Base-by-base conservation (phyloP, 2,888 invertebrate species). In the Chrysotoxum bicinctum region DNA sequence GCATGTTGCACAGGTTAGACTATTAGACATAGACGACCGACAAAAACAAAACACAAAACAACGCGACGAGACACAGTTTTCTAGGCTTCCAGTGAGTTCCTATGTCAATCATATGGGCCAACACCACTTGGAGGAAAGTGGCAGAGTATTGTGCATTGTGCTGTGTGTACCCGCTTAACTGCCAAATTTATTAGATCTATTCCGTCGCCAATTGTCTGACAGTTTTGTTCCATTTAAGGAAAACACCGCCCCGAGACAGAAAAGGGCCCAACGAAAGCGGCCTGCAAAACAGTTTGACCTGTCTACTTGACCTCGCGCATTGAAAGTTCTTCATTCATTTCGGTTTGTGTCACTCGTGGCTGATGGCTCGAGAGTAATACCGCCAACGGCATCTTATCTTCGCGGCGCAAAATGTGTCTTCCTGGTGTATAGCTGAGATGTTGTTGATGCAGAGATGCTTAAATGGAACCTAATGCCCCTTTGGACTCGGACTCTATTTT, bases 161-260 rank as follows among this genome's bases (percentile, higher is more conserved):
- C 62, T 84, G 85, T 69, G 81, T 85, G 14, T 68, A 73, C 40
- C 56, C 76, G 81, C 68, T 73, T 76, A 81, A 73, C 73, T 81
- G 80, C 76, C 85, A 85, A 85, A 85, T 81, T 66, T 77, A 60
- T 77, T 62, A 58, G 68, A 85, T 73, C 77, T 81, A 68, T 76
- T 66, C 40, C 50, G 81, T 85, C 81, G 72, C 85, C 85, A 81
- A 85, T 85, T 81, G 62, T 76, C 54, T 37, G 85, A 70, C 72
- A 80, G 75, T 60, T 26, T 56, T 45, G 69, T 32, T 68, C 85
- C 81, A 66, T 76, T 76, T 62, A 77, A 75, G 75, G 81, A 54
- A 37, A 43, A 12, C 60, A 66, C 30, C 75, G 5, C 30, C 43
- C 43, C 26, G 19, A 30, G 30, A 16, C 40, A 26, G 4, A 56